A percentile compares a stretch with the other conserved stretches of the same genome.
Conservation (phyloP, 2,888 invertebrate species). For the Odontothrips loti region DNA sequence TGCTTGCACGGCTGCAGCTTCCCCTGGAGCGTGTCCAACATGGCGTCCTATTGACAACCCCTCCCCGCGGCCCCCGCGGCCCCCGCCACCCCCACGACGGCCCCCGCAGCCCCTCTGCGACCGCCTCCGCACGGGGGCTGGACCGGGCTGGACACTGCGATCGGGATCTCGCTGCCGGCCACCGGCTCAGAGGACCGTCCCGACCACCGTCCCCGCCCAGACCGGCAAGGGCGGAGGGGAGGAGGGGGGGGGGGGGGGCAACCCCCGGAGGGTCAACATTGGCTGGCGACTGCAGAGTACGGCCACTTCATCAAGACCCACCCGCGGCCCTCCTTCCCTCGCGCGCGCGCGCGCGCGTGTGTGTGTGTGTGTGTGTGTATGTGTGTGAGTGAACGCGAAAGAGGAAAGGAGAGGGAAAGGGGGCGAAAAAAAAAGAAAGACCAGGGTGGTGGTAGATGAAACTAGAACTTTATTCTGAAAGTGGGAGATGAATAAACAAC, state of each 20-base stretch:
- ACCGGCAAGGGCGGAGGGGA: slow-evolving; percentile 39
- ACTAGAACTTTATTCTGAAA: too few relatives aligned
- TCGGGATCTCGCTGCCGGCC: slow-evolving; percentile 21
- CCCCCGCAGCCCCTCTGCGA: not conserved
- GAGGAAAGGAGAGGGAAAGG: slow-evolving; percentile 39
- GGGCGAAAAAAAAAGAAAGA: not conserved
- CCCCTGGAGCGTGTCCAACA: slow-evolving; percentile 23
- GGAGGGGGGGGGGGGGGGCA: slow-evolving; percentile 40
- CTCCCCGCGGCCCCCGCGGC: not conserved
- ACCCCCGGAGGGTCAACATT: not conserved
- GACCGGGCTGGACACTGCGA: not conserved
- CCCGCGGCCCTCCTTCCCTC: slow-evolving; percentile 38
- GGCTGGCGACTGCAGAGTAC: not conserved
- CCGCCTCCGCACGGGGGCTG: not conserved
- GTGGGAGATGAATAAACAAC: too few relatives aligned
- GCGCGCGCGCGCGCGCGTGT: too few relatives aligned
- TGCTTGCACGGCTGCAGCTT: slow-evolving; percentile 31
- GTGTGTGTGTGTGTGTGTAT: slow-evolving; percentile 35
- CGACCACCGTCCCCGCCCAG: too few relatives aligned
- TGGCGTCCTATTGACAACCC: slow-evolving; percentile 15
- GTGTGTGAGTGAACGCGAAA: slow-evolving; percentile 43
- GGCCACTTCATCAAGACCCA: slow-evolving; percentile 33
- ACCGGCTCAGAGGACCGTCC: too few relatives aligned
- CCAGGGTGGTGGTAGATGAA: too few relatives aligned
- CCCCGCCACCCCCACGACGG: not conserved